Evolutionary conservation across 2,797 vertebrate species (phyloP), one percentile per base, ranked within the genome.

Genomic region (Philypnodon macrostomus): DNA sequence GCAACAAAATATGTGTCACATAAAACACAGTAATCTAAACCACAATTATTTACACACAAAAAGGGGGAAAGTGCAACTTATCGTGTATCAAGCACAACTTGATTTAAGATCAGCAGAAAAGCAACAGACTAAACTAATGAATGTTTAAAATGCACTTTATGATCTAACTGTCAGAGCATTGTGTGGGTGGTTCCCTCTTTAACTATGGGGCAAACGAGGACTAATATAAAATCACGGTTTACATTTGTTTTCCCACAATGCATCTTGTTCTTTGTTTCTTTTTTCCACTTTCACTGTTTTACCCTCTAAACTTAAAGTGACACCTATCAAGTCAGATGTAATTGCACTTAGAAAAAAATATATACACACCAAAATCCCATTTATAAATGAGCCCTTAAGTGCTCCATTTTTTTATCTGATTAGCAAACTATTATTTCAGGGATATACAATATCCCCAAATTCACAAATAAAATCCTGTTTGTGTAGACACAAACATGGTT

Each of bases 301-400:
- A 81, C 70, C 63, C 53, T 73, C 64, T 65, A 48, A 79, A 64
- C 57, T 74, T 69, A 63, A 72, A 82, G 33, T 73, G 70, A 85
- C 77, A 80, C 77, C 74, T 73, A 77, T 80, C 84, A 83, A 81
- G 70, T 83, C 65, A 73, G 77, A 77, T 71, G 75, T 87, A 88
- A 90, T 90, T 90, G 86, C 88, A 89, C 88, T 88, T 88, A 78
- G 80, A 89, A 88, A 85, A 87, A 87, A 87, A 81, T 80, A 85
- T 87, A 77, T 85, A 89, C 80, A 88, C 81, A 86, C 75, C 77
- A 79, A 80, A 83, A 86, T 79, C 75, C 73, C 77, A 77, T 84
- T n/a, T 82, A 79, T 67, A 83, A 80, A 80, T 44, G 77, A 89
- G 85, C 83, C 64, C 67, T 58, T 81, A 81, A 83, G 67, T 45